Conservation (phyloP, 1,140 invertebrate genomes). For the Caenorhabditis latens region DNA sequence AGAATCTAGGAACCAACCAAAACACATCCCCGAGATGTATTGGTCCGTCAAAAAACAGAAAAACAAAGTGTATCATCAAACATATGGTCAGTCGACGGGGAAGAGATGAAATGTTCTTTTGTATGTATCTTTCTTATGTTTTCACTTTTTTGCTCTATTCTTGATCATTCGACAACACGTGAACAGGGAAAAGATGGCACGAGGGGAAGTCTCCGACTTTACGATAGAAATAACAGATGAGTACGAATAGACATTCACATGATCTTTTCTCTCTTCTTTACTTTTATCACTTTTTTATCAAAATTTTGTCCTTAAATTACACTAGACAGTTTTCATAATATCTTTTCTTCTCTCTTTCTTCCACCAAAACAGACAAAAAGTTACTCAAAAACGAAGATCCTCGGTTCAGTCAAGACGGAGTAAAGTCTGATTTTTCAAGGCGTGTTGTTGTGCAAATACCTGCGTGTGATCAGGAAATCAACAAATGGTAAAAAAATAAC, state of each 20-base stretch:
- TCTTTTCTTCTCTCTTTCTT: background rate
- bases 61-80: constrained; percentile 3
- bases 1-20: too few species aligned
- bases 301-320: constrained; percentile 40
- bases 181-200: background rate
- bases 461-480: constrained; percentile 51
- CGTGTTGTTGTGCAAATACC: constrained; percentile 29
- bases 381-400: background rate
- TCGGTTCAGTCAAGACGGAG: background rate
- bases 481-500: constrained; percentile 23
- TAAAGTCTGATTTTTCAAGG: background rate
- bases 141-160: constrained; percentile 31
- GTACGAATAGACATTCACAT: constrained; percentile 52
- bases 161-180: constrained; percentile 22
- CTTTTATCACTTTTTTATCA: background rate
- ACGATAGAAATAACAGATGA: constrained; percentile 47
- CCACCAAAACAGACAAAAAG: background rate
- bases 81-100: constrained; percentile 12
- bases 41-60: background rate
- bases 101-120: constrained; percentile 16
- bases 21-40: background rate
- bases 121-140: constrained; percentile 13
- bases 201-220: constrained; percentile 28
- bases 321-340: background rate
- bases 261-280: background rate